Evolutionary conservation across 2,113 vertebrate species (phyloP), one percentile per base, ranked within the genome.

Genomic region (Silurus glanis): DNA sequence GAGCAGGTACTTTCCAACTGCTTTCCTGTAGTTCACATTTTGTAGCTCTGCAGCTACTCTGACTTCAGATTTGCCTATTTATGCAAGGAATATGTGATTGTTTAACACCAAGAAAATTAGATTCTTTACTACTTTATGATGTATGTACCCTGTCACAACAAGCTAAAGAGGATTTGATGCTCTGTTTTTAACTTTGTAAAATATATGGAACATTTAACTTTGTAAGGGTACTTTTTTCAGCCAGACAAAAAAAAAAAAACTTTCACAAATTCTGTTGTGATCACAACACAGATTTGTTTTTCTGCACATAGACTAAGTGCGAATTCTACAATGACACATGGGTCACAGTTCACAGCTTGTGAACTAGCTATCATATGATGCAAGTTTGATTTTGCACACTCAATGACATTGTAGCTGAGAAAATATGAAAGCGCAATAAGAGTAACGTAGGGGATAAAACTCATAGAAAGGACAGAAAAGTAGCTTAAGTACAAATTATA

Each of bases 1-100:
- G 87, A 62, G 78, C 62, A 71, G 89, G 87, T 90, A 90, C 88
- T 91, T 90, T 90, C 85, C 90, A 85, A 79, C 86, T 89, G 85
- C 49, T 85, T 87, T 87, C 83, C 49, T 64, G 80, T 14, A 86
- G 59, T 75, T 61, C 56, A 80, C 78, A 80, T 58, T 80, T 80
- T 56, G 71, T 84, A 79, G n/a, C 9, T 19, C 64, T 69, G 55
- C 67, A 75, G 67, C 9, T 53, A 12, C 55, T 59, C 16, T 6
- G 10, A 71, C 85, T 49, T 61, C n/a, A 61, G 9, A 86, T 47
- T 10, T 28, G 9, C 25, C 45, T 49, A 12, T 13, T 76, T 78
- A 74, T 61, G 21, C 28, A 59, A 10, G 19, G 10, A 17, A 74
- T 37, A 37, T 37, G 25, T 61, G 67, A 53, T 83, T 51, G 8